A percentile compares a stretch with the other conserved stretches of the same genome.
Conservation (phyloP, 2,797 vertebrate genomes). For the Sebastes umbrosus region DNA sequence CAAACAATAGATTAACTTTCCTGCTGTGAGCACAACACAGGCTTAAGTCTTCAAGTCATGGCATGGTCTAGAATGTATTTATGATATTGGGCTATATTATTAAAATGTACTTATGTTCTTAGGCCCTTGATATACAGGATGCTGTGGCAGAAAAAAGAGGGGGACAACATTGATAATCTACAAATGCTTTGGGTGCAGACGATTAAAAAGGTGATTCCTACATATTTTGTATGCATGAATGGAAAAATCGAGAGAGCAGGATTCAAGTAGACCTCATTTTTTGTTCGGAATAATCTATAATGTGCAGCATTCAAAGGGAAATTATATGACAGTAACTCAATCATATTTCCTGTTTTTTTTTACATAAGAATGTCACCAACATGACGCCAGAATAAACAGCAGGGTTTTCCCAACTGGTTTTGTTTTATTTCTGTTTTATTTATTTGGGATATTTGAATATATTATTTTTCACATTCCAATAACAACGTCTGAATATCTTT, state of each 20-base stretch:
- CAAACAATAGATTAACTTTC: constrained; percentile 23
- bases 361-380: too few species aligned
- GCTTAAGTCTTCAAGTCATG: neutral
- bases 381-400: too few species aligned
- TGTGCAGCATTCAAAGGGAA: neutral
- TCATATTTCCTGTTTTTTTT: too few species aligned
- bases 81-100: neutral
- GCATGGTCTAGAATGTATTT: neutral
- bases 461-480: too few species aligned
- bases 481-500: too few species aligned
- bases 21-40: constrained; percentile 9
- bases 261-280: neutral
- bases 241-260: neutral
- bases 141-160: neutral
- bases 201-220: neutral
- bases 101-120: too few species aligned
- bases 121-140: neutral
- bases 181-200: neutral
- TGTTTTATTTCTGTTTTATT: too few species aligned
- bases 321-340: neutral
- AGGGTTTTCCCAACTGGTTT: too few species aligned
- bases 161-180: neutral
- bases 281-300: neutral
- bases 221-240: neutral
- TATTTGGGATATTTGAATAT: too few species aligned